Evolutionary conservation across 2,888 invertebrate genomes (phyloP), one percentile per base, ranked within the genome.

Genomic region (Tachina fera): DNA sequence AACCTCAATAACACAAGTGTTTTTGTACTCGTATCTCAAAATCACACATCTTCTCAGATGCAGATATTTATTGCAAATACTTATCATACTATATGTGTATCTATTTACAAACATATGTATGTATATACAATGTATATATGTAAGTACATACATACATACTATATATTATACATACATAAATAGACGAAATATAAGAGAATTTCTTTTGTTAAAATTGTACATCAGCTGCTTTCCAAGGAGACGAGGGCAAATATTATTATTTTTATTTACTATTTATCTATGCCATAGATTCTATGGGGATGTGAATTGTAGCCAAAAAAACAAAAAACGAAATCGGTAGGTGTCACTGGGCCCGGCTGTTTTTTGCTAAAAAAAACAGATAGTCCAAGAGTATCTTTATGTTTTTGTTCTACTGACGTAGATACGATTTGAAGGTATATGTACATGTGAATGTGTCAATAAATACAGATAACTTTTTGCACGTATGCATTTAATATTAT

Each of bases 401-500:
- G 43, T 14, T 47, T 43, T 14, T 47, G 45, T 45, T 60, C 31
- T 39, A 31, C 16, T 58, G 31, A 41, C 39, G 51, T 9, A 51
- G 39, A 16, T 68, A 68, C 51, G n/a, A 51, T 13, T 41, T 41
- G n/a, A 16, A 41, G 19, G 31, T 53, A 39, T 31, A 16, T 53
- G 16, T 31, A 16, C 45, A 72, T 67, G 39, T 31, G 45, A 47
- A 22, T 47, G 8, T 72, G 19, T 39, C 39, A 14, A 41, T 61
- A 39, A 43, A 61, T 49, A 19, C 49, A 61, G 19, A 61, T 61
- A 49, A 74, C 60, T 41, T 60, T 47, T 47, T 31, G 60, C 60
- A 72, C 72, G 45, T 74, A 60, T 72, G 58, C 47, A 72, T 31
- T 31, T n/a, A 70, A 39, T 74, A 74, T 74, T 74, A 49, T 74